These are phyloP conservation scores for Cavia porcellus DNA, from an alignment of 2,113 vertebrate species.

Conservation along the genomic window DNA sequence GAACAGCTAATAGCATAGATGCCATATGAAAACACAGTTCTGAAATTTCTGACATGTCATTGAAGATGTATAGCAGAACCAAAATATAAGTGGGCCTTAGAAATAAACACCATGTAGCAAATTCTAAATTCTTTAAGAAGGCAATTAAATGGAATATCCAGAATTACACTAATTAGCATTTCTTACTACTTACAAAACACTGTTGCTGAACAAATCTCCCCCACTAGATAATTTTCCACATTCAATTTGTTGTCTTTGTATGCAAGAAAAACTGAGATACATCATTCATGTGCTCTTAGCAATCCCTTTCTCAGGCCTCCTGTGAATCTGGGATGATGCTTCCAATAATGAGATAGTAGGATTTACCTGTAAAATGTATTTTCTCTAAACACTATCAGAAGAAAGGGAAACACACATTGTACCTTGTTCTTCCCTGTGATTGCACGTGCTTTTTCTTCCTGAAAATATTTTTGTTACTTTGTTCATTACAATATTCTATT, in stretches of 20 bases:
- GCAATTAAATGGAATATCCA: background rate
- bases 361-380: background rate
- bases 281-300: background rate
- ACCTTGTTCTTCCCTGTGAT: background rate
- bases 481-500: background rate
- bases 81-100: background rate
- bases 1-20: background rate
- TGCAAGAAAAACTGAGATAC: background rate
- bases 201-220: background rate
- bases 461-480: background rate
- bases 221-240: background rate
- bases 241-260: constrained; percentile 17
- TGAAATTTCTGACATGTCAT: background rate
- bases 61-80: background rate
- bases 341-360: background rate
- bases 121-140: constrained; percentile 2
- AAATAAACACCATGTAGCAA: background rate
- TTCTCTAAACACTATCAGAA: background rate
- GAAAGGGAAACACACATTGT: background rate
- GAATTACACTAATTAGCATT: background rate
- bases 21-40: background rate
- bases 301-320: background rate
- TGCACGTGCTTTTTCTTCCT: background rate
- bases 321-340: background rate
- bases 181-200: background rate